Evolutionary conservation across 2,797 vertebrate genomes (phyloP).

Genomic region (Mus caroli): DNA sequence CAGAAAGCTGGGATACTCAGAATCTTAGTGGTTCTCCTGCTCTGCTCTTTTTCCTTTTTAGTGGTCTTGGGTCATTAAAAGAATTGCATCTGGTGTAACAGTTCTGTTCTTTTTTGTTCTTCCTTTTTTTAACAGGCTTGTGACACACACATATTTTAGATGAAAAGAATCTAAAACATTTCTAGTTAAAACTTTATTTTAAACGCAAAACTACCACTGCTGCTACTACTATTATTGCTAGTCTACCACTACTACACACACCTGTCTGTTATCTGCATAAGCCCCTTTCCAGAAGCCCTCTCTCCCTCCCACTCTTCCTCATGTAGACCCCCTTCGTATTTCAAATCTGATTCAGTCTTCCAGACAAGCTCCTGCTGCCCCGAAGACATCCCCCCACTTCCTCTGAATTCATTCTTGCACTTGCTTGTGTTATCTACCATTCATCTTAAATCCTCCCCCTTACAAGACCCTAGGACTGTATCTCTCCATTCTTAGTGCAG

Average conservation of each 20-base stretch:
- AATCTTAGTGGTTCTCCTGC: neutral
- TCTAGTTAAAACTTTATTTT: conserved; percentile 1
- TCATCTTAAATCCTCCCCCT: neutral
- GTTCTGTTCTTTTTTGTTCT: neutral
- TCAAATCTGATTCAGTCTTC: neutral
- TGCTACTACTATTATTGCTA: too few species aligned
- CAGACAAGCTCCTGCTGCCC: neutral
- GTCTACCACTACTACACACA: neutral
- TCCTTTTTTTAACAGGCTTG: neutral
- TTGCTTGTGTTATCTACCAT: neutral
- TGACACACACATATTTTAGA: neutral
- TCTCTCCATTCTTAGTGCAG: neutral
- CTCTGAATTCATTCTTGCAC: too few species aligned
- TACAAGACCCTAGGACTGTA: neutral
- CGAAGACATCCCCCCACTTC: neutral
- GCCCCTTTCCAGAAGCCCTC: neutral
- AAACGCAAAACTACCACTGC: neutral
- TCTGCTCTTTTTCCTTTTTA: neutral
- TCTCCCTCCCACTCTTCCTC: neutral
- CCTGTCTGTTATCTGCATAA: neutral
- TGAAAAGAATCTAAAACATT: conserved; percentile 11
- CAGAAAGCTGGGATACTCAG: neutral
- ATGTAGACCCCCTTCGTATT: neutral
- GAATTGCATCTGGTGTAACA: neutral
- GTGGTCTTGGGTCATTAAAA: conserved; percentile 22